Conservation (phyloP, 2,888 invertebrate genomes). For the Escarpia spicata region DNA sequence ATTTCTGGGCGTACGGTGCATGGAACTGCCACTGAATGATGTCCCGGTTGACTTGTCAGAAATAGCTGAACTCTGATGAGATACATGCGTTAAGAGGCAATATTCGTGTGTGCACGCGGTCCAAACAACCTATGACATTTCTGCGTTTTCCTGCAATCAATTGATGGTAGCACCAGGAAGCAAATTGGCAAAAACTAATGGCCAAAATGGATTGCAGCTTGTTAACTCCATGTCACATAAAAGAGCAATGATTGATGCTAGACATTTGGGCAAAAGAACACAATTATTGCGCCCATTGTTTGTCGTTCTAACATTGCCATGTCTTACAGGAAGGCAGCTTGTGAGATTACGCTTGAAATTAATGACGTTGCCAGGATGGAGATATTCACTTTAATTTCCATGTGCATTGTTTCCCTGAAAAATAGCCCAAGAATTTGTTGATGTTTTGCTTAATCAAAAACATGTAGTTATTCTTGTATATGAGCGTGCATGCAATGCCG, state of each 20-base stretch:
- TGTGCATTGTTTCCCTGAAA: neutral
- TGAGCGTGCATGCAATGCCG: neutral
- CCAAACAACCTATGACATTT: neutral
- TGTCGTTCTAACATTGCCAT: neutral
- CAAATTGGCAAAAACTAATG: slow-evolving; percentile 16
- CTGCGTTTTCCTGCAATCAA: neutral
- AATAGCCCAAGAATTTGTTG: neutral
- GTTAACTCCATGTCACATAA: neutral
- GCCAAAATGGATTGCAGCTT: slow-evolving; percentile 9
- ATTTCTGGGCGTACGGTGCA: neutral
- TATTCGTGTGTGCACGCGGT: neutral
- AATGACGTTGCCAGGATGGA: neutral
- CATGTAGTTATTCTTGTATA: neutral
- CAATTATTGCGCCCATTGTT: neutral
- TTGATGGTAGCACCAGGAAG: slow-evolving; percentile 7
- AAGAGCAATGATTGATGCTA: slow-evolving; percentile 4
- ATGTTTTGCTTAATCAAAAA: neutral
- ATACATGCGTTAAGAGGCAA: neutral
- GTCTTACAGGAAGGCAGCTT: neutral
- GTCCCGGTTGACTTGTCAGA: neutral
- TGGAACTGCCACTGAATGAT: neutral
- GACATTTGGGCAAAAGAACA: slow-evolving; percentile 4
- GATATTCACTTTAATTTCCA: neutral
- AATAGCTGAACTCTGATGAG: slow-evolving; percentile 13
- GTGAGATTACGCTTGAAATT: neutral